These are phyloP conservation scores for Xanthostigma xanthostigma DNA, from an alignment of 2,888 invertebrate genomes.

Conservation along the genomic window DNA sequence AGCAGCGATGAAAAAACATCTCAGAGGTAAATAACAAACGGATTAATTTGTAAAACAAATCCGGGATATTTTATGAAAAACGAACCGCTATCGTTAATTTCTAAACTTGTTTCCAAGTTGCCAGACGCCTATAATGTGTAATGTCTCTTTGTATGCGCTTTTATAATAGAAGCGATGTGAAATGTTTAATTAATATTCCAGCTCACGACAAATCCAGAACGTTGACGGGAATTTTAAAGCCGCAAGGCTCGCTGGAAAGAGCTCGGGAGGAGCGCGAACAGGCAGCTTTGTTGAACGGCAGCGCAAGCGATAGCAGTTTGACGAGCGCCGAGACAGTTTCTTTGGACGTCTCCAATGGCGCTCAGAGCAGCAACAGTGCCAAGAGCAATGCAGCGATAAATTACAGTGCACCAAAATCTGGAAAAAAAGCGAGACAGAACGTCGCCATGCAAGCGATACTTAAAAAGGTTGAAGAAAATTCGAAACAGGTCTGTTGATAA, in stretches of 20 bases:
- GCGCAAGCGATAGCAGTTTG: slow-evolving; percentile 5
- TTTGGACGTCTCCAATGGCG: slow-evolving; percentile 13
- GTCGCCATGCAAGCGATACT: slow-evolving; percentile 67
- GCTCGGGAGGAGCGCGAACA: slow-evolving; percentile 44
- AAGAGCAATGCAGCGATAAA: slow-evolving; percentile 5
- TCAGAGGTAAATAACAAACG: too few relatives aligned
- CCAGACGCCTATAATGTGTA: neutral
- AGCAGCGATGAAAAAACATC: too few relatives aligned
- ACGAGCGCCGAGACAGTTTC: slow-evolving; percentile 3
- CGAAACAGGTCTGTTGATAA: slow-evolving; percentile 38
- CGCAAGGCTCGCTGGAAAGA: slow-evolving; percentile 54
- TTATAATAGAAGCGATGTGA: neutral
- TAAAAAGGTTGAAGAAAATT: slow-evolving; percentile 51
- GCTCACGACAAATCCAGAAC: slow-evolving; percentile 21
- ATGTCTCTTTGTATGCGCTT: neutral
- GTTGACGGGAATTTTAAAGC: slow-evolving; percentile 45
- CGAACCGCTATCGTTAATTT: too few relatives aligned
- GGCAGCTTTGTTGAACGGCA: slow-evolving; percentile 16
- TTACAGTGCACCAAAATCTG: slow-evolving; percentile 15
- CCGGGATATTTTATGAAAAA: too few relatives aligned
- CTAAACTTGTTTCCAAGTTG: neutral
- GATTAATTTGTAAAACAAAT: too few relatives aligned
- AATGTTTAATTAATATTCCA: neutral
- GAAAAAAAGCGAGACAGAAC: slow-evolving; percentile 48
- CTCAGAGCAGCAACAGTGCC: slow-evolving; percentile 12